Evolutionary conservation across 2,113 vertebrate genomes (phyloP).

Genomic region (Pseudorasbora parva): DNA sequence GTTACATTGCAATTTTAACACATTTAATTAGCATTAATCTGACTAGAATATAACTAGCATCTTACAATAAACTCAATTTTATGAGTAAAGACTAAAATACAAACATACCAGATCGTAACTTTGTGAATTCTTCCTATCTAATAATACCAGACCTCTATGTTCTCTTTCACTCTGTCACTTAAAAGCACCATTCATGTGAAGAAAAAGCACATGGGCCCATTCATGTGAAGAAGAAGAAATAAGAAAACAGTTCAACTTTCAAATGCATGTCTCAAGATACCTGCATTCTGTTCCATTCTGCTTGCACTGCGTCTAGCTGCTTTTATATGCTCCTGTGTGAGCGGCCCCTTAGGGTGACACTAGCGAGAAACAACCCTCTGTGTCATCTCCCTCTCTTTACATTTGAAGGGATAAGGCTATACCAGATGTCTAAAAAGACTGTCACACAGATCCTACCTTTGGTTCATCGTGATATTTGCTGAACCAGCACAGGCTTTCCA

Average conservation of each 20-base stretch:
- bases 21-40: not conserved
- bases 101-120: not conserved
- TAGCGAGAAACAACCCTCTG: not conserved
- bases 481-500: constrained; percentile 51
- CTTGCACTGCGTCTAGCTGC: not conserved
- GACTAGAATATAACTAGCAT: not conserved
- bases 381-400: not conserved
- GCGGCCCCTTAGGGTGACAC: not conserved
- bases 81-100: not conserved
- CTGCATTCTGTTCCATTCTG: not conserved
- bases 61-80: not conserved
- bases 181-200: not conserved
- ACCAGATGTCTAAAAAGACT: not conserved
- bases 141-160: not conserved
- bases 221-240: not conserved
- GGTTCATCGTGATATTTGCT: constrained; percentile 31
- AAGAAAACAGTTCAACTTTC: not conserved
- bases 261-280: not conserved
- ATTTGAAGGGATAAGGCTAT: not conserved
- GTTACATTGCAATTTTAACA: not conserved
- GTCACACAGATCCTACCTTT: constrained; percentile 28
- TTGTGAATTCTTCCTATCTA: not conserved
- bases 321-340: not conserved
- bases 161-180: not conserved
- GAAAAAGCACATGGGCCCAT: not conserved